Conservation (phyloP, 2,797 vertebrate species). For the Rhinogobio ventralis region DNA sequence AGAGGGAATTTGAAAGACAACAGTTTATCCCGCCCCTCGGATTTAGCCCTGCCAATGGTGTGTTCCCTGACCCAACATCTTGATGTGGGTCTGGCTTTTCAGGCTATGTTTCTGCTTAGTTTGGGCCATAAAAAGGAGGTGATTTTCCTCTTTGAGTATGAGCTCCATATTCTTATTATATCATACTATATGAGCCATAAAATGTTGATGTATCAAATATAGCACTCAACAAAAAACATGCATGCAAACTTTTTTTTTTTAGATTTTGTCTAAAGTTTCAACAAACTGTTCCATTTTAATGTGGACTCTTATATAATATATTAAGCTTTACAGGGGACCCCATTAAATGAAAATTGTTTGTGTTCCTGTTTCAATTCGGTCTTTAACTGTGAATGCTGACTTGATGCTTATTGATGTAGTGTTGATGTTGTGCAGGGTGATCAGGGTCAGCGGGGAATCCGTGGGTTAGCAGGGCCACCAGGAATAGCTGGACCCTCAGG, state of each 20-base stretch:
- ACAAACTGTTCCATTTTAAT: not conserved
- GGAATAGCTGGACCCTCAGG: constrained; percentile 85
- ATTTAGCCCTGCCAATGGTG: too few relatives aligned
- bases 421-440: constrained; percentile 78
- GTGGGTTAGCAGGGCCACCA: constrained; percentile 83
- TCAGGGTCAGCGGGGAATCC: constrained; percentile 87
- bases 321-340: not conserved
- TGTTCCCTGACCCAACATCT: too few relatives aligned
- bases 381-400: not conserved
- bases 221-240: not conserved
- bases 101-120: too few relatives aligned
- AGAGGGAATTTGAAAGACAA: too few relatives aligned
- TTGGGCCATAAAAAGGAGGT: too few relatives aligned
- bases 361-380: not conserved
- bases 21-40: too few relatives aligned
- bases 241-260: too few relatives aligned
- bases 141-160: too few relatives aligned
- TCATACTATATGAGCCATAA: not conserved
- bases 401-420: not conserved
- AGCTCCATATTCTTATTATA: too few relatives aligned
- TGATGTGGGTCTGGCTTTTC: too few relatives aligned
- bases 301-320: not conserved
- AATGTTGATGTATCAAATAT: not conserved
- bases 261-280: not conserved
- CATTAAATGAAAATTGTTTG: not conserved